Conservation (phyloP, 2,113 vertebrate genomes). For the Pavo muticus region DNA sequence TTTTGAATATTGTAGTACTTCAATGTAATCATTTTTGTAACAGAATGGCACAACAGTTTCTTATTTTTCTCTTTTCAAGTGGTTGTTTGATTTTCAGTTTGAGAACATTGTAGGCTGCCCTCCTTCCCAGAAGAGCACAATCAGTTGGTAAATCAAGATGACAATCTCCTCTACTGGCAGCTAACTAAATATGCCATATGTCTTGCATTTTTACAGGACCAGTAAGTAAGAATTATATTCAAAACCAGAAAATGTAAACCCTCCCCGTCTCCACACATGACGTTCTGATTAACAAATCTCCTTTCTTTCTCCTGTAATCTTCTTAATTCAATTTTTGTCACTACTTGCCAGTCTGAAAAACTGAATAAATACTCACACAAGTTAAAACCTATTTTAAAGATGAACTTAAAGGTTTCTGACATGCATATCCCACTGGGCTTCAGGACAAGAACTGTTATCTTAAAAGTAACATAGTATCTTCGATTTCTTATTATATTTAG, state of each 20-base stretch:
- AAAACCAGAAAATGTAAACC: slow-evolving; percentile 16
- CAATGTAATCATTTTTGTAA: slow-evolving; percentile 9
- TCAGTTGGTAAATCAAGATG: slow-evolving; percentile 45
- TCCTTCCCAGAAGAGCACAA: slow-evolving; percentile 3
- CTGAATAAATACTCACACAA: background rate
- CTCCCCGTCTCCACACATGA: background rate
- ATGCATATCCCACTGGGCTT: background rate
- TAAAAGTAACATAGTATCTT: background rate
- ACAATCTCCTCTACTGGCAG: slow-evolving; percentile 10
- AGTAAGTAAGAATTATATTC: slow-evolving; percentile 7
- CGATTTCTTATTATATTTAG: background rate
- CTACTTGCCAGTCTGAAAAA: background rate
- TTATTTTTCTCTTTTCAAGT: background rate
- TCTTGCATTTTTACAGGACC: slow-evolving; percentile 33
- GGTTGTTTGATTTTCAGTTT: slow-evolving; percentile 35
- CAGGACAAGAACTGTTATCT: background rate
- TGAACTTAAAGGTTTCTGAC: background rate
- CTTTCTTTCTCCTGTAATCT: background rate
- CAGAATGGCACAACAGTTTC: background rate
- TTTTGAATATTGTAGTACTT: slow-evolving; percentile 56
- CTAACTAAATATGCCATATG: slow-evolving; percentile 1
- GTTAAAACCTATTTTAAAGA: background rate
- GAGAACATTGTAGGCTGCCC: slow-evolving; percentile 8
- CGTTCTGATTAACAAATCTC: background rate
- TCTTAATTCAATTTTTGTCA: background rate